These are phyloP conservation scores for Cephus sareptanus DNA, from an alignment of 2,888 invertebrate genomes.

Conservation along the genomic window DNA sequence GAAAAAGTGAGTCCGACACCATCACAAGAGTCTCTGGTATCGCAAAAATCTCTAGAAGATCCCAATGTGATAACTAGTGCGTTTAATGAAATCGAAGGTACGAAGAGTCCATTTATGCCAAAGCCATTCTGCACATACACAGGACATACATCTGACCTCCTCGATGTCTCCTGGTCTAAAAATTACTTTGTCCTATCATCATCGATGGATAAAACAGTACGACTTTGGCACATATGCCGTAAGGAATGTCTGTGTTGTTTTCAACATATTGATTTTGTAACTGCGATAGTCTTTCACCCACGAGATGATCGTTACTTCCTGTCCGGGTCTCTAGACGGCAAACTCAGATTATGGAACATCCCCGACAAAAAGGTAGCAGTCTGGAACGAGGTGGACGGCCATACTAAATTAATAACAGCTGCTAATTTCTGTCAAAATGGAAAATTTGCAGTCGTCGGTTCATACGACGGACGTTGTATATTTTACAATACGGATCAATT, in stretches of 20 bases:
- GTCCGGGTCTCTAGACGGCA: constrained; percentile 97
- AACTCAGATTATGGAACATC: constrained; percentile 98
- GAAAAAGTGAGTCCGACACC: constrained; percentile 93
- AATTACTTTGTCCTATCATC: constrained; percentile 98
- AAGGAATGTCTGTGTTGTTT: constrained; percentile 98
- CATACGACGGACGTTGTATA: constrained; percentile 97
- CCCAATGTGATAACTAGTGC: constrained; percentile 70
- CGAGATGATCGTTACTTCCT: constrained; percentile 91
- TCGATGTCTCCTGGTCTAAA: constrained; percentile 99
- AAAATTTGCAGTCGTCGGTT: constrained; percentile 97
- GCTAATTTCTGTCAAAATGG: constrained; percentile 98
- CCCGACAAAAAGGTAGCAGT: constrained; percentile 98
- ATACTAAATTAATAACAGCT: constrained; percentile 93
- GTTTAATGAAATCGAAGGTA: constrained; percentile 69
- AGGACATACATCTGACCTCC: constrained; percentile 95
- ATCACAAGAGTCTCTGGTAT: constrained; percentile 90
- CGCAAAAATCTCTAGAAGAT: constrained; percentile 77
- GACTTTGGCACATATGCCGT: constrained; percentile 97
- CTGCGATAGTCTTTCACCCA: constrained; percentile 98
- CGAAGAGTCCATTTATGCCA: constrained; percentile 81
- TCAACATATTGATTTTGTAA: constrained; percentile 99
- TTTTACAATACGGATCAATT: constrained; percentile 98
- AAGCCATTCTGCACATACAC: constrained; percentile 92
- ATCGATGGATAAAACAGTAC: constrained; percentile 98
- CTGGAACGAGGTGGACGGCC: constrained; percentile 98